Evolutionary conservation across 2,888 invertebrate genomes (phyloP), one percentile per base, ranked within the genome.

Genomic region (Cataglyphis livida): DNA sequence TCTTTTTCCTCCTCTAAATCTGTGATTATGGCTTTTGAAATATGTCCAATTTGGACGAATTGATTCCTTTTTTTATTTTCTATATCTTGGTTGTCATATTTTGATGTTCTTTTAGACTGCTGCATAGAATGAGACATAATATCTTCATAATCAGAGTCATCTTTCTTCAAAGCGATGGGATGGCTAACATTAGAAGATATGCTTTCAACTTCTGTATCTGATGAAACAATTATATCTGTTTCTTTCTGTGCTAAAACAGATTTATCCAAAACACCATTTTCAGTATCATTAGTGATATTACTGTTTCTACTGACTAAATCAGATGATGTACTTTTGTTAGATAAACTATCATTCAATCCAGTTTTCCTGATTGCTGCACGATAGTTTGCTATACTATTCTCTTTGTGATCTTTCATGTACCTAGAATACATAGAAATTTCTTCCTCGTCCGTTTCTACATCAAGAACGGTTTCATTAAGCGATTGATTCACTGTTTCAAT

Each of bases 341-440:
- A 76, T 15, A 66, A 35, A 82, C 70, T 32, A 65, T 44, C 38
- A n/a, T 73, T 59, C 32, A 66, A 48, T 38, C 44, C 10, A 64
- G 73, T 15, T 35, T 68, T 51, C n/a, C 54, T 68, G 4, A 81
- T 15, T 79, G 59, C 68, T 81, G 51, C n/a, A 35, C 93, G 91
- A 88, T 94, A 94, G 38, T 91, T 90, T n/a, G 61, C 78, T 83
- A 94, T 94, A 41, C 93, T 94, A 51, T 94, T 94, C 21, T 90
- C 74, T 7, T 81, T 61, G 66, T 92, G 90, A n/a, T 54, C 70
- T 66, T 75, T 90, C 85, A 90, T 94, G 68, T 94, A 94, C 71
- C 88, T 92, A 10, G 93, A 87, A 81, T 93, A 93, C 90, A 92
- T 92, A 2, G 94, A 94, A 41, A 92, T 82, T 10, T 90, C 87